A percentile compares a stretch with the other conserved stretches of the same genome.
Evolutionary conservation across 2,888 invertebrate species (phyloP).

Genomic region (Calephelis perditalis): DNA sequence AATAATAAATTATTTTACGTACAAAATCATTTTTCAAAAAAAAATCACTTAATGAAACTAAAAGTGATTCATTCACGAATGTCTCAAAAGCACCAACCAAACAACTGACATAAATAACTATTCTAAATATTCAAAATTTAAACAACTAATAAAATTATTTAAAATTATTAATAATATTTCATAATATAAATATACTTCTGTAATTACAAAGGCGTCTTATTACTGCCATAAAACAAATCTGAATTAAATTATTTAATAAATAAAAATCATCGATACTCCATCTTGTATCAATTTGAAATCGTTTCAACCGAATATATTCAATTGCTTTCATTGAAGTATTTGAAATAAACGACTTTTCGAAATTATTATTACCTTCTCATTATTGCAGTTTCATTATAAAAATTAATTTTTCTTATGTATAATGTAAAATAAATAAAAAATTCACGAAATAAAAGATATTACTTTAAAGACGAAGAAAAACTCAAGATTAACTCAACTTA

Average conservation of each 20-base stretch:
- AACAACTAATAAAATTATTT: slow-evolving; percentile 12
- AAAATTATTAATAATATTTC: slow-evolving; percentile 9
- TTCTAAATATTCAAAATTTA: slow-evolving; percentile 10
- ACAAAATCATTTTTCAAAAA: slow-evolving; percentile 8
- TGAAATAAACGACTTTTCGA: too few species aligned
- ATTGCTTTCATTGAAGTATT: too few species aligned
- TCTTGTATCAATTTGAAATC: too few species aligned
- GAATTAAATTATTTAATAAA: slow-evolving; percentile 4
- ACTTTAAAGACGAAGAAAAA: slow-evolving; percentile 4
- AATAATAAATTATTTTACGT: slow-evolving; percentile 3
- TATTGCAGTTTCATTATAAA: neutral
- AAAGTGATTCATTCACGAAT: slow-evolving; percentile 8
- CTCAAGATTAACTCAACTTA: slow-evolving; percentile 2
- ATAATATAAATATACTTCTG: slow-evolving; percentile 12
- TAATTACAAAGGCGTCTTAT: slow-evolving; percentile 7
- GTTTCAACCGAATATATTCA: too few species aligned
- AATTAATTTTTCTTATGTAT: neutral
- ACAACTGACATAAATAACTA: slow-evolving; percentile 12
- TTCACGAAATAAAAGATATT: neutral
- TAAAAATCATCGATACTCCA: too few species aligned
- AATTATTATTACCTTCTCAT: too few species aligned
- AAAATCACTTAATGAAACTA: slow-evolving; percentile 9
- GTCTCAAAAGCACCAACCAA: slow-evolving; percentile 7
- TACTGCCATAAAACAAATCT: slow-evolving; percentile 4
- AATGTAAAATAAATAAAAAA: neutral